These are phyloP conservation scores for Globodera rostochiensis DNA, from an alignment of 1,140 invertebrate species.

Conservation along the genomic window DNA sequence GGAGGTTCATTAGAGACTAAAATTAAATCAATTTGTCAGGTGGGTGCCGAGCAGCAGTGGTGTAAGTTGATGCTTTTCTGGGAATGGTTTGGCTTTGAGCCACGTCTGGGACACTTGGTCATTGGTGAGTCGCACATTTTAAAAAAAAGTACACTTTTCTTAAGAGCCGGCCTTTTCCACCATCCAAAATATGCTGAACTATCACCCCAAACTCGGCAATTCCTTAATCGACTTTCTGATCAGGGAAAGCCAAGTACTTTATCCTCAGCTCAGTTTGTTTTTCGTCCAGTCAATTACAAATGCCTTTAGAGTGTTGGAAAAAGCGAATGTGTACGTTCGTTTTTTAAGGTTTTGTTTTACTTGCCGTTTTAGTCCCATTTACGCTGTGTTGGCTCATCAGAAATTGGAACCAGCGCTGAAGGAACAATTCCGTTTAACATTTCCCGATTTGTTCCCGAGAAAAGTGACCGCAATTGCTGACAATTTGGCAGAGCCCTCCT, in stretches of 20 bases:
- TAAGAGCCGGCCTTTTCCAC: conserved; percentile 38
- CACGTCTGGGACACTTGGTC: not conserved
- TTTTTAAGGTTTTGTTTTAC: not conserved
- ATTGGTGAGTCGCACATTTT: not conserved
- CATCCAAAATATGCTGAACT: conserved; percentile 10
- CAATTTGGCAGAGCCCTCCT: conserved; percentile 27
- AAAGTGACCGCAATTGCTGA: conserved; percentile 16
- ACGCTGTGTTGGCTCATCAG: conserved; percentile 23
- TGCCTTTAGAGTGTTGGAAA: conserved; percentile 29
- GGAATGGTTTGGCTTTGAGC: conserved; percentile 50
- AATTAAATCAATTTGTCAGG: not conserved
- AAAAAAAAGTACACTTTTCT: not conserved
- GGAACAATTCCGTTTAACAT: conserved; percentile 40
- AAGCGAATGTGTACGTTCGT: conserved; percentile 25
- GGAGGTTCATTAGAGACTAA: too few relatives aligned
- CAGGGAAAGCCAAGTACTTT: conserved; percentile 28
- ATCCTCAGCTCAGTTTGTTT: conserved; percentile 25
- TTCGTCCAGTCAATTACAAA: conserved; percentile 38
- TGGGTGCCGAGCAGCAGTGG: conserved; percentile 35
- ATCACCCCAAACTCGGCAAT: conserved; percentile 22
- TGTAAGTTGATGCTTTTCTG: conserved; percentile 46
- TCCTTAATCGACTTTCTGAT: conserved; percentile 38
- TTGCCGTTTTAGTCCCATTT: conserved; percentile 32
- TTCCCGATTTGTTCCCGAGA: conserved; percentile 34
- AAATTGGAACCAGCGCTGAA: conserved; percentile 28